A percentile compares a stretch with the other conserved stretches of the same genome.
Conservation (phyloP, 2,113 vertebrate species). For the Gavialis gangeticus region DNA sequence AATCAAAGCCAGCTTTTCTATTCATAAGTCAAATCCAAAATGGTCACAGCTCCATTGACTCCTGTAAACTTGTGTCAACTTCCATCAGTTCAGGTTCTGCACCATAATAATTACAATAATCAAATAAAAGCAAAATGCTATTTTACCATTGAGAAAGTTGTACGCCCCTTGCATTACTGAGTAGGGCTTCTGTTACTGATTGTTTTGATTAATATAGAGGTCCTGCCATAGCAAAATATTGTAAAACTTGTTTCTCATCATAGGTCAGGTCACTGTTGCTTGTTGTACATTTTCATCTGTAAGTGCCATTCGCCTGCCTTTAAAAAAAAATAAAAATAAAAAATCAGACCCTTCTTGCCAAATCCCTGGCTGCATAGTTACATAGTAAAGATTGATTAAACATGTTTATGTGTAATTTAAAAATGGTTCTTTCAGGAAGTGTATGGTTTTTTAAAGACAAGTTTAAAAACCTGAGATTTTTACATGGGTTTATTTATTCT, state of each 20-base stretch:
- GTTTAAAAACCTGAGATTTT: slow-evolving; percentile 77
- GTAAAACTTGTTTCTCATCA: slow-evolving; percentile 19
- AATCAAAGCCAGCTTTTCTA: accelerated
- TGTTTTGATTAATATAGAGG: slow-evolving; percentile 6
- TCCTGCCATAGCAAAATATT: background rate
- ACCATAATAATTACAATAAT: background rate
- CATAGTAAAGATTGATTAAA: slow-evolving; percentile 75
- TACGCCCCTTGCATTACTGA: background rate
- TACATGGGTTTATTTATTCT: slow-evolving; percentile 77
- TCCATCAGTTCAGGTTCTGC: background rate
- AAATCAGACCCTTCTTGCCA: background rate
- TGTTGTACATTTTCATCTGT: slow-evolving; percentile 30
- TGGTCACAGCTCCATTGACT: background rate
- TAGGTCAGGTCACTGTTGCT: slow-evolving; percentile 9
- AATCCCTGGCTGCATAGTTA: slow-evolving; percentile 62
- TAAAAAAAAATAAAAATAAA: background rate
- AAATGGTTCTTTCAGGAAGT: slow-evolving; percentile 79
- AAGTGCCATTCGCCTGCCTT: slow-evolving; percentile 33
- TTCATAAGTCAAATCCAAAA: background rate
- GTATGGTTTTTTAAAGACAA: slow-evolving; percentile 77
- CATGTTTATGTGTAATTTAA: slow-evolving; percentile 78
- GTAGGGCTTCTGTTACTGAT: background rate
- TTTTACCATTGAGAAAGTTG: background rate
- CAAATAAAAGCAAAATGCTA: background rate
- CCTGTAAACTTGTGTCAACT: background rate